Conservation (phyloP, 2,113 vertebrate species). For the Oreamnos americanus region DNA sequence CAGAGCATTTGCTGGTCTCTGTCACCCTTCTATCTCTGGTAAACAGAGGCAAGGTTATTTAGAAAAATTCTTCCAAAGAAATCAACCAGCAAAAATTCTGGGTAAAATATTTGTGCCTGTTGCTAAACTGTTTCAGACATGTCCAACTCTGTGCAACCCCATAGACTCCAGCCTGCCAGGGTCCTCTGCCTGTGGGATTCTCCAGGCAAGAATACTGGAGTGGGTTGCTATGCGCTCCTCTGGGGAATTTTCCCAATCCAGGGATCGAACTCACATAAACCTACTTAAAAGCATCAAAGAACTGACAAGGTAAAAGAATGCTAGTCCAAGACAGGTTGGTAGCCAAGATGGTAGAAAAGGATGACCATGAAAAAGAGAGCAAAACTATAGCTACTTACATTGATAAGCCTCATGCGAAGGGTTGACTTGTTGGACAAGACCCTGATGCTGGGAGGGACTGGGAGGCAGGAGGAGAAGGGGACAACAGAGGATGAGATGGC, state of each 20-base stretch:
- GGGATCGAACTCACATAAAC: background rate
- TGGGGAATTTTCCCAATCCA: background rate
- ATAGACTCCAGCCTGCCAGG: background rate
- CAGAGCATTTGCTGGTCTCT: background rate
- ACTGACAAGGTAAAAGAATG: background rate
- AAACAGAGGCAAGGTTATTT: background rate
- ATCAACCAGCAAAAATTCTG: background rate
- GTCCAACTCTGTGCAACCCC: rapidly evolving
- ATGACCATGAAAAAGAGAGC: background rate
- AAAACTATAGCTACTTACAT: background rate
- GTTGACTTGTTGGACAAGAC: no score
- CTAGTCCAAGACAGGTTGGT: background rate
- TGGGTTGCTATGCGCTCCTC: background rate
- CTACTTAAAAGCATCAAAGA: background rate
- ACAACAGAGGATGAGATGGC: no score
- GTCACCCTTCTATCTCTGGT: background rate
- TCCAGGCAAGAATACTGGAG: background rate
- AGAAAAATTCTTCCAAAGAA: background rate
- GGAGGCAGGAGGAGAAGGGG: no score
- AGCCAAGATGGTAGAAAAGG: background rate
- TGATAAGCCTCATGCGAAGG: background rate
- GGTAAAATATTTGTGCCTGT: background rate
- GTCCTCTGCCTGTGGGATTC: background rate
- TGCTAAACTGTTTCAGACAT: background rate
- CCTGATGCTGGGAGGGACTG: no score